Base-by-base conservation (phyloP, 2,888 invertebrate species). In the Teleogryllus oceanicus region DNA sequence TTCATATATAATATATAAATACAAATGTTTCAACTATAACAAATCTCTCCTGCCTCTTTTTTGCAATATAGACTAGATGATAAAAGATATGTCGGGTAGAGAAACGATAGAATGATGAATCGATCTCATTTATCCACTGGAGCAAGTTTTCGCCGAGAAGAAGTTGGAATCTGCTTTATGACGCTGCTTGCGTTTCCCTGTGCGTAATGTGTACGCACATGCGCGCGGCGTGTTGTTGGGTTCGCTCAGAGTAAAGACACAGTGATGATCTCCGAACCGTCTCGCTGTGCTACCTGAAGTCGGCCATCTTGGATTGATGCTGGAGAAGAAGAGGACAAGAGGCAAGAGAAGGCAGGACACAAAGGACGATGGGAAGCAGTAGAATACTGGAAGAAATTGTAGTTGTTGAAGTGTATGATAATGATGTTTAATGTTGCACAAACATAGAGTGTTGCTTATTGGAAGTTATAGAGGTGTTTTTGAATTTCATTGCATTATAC, bases 361-460 rank as follows among this genome's bases (percentile, higher is more conserved):
- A 37, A 37, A 37, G 37, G 62, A 62, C 13, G n/a, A 18, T 62
- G 13, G 62, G n/a, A 62, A 62, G 62, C n/a, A n/a, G 62, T 62
- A 62, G 62, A 18, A 18, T 62, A 62, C 13, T n/a, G n/a, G 62
- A 62, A 62, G n/a, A 62, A 18, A 62, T 62, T n/a, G 62, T 62
- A 62, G 62, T 62, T 62, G 62, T 62, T 62, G 62, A 62, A 62
- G 13, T 62, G 62, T 62, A 62, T 62, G 62, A 62, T 62, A 62
- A 62, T 62, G 13, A 62, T 62, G 62, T 62, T 62, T 18, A 62
- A 62, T 62, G 62, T 62, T 62, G 62, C 62, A 62, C 62, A 62
- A n/a, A 62, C 62, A 62, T 62, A 62, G 62, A 62, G 62, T 62
- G 62, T 62, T 62, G 62, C 62, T 62, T 62, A 62, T 62, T 62